Base-by-base conservation (phyloP, 2,797 vertebrate genomes). In the Helicolenus hilgendorfi region DNA sequence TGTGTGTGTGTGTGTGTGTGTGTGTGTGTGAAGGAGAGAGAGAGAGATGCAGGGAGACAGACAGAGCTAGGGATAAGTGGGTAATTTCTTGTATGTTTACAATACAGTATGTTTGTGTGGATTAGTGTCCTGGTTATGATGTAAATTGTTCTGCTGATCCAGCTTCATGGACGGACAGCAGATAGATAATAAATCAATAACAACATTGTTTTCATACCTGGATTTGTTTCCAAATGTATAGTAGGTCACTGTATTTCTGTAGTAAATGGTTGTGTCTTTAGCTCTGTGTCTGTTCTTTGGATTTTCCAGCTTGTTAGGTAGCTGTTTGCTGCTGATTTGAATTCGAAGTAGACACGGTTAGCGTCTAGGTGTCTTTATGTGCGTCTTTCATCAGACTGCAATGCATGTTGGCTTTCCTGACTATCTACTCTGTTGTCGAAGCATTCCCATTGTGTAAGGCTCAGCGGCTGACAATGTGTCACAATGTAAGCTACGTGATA, bases 391-490 rank as follows among this genome's bases (percentile, higher is more conserved):
- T 49, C 7, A 24, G 24, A 35, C 56, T 36, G 35, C 22, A 7
- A 36, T 35, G 27, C 70, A 29, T 74, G 27, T 60, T 73, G 49
- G 62, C 64, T 70, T 64, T 84, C 72, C 33, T 63, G 27, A 22
- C 62, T 10, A 31, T 80, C 64, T 62, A 18, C 35, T 77, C 49
- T 67, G 38, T 82, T 82, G 72, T 86, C 60, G 6, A 55, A 18
- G 62, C 72, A 27, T 49, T 83, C 45, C 70, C 64, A 77, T 84
- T 83, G 73, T 83, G 62, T 68, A 5, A 65, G 24, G 41, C 69
- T 77, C 49, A 35, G 9, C 68, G 75, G 86, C 81, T 75, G 89
- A 93, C 73, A 92, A 91, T 85, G 87, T 93, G 91, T 87, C 85
- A 87, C 72, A 89, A 93, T 94, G 85, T 87, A 35, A 68, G 71